Conservation (phyloP, 2,113 vertebrate genomes). For the Ophthalmolycus amberensis region DNA sequence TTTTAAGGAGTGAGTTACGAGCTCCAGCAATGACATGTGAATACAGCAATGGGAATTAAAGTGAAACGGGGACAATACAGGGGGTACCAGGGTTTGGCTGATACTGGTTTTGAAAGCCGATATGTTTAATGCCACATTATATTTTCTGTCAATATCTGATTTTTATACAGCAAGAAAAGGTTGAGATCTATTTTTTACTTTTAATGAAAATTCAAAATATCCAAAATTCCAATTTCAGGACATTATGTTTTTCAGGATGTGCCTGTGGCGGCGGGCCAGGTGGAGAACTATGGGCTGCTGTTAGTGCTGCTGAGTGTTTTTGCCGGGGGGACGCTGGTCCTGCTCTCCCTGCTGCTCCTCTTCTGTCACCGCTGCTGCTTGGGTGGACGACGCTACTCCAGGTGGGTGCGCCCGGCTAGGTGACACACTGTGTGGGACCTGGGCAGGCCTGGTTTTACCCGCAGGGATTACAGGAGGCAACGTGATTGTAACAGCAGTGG, state of each 20-base stretch:
- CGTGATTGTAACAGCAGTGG: conserved; percentile 10
- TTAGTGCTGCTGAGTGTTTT: conserved; percentile 92
- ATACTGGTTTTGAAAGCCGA: not conserved
- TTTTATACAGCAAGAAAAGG: not conserved
- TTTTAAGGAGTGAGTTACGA: conserved; percentile 34
- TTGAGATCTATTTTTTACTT: not conserved
- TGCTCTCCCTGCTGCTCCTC: conserved; percentile 90
- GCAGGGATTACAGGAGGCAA: conserved; percentile 11
- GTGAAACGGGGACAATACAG: not conserved
- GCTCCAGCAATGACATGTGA: not conserved
- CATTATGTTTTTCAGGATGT: conserved; percentile 70
- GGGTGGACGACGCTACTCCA: conserved; percentile 87
- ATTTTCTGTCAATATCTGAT: not conserved
- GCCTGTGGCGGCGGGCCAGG: conserved; percentile 79
- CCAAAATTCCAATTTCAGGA: not conserved
- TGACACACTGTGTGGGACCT: not conserved
- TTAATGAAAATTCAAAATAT: not conserved
- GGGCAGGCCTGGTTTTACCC: not conserved
- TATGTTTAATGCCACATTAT: not conserved
- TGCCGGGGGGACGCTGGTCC: conserved; percentile 89
- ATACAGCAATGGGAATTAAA: conserved; percentile 4
- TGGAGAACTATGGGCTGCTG: conserved; percentile 90
- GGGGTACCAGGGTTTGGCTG: not conserved
- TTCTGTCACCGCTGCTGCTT: conserved; percentile 93
- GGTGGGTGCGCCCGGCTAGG: conserved; percentile 77